These are phyloP conservation scores for Junonia oenone DNA, from an alignment of 2,888 invertebrate genomes.

Conservation along the genomic window DNA sequence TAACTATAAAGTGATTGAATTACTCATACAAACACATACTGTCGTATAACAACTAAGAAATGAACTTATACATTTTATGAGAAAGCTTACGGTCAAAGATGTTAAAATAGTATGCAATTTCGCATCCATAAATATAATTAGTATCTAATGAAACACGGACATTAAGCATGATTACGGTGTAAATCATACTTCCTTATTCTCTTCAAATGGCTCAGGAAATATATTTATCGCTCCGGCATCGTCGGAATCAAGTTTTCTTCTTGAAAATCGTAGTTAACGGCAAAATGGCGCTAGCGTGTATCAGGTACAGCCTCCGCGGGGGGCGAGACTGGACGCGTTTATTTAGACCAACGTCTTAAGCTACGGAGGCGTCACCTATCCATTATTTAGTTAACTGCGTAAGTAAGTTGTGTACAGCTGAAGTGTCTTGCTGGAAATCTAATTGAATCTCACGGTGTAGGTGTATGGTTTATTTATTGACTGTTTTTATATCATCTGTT, in stretches of 20 bases:
- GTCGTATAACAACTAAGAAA: too few species aligned
- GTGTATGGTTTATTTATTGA: too few species aligned
- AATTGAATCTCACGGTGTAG: not conserved
- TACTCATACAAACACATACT: too few species aligned
- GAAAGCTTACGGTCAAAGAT: not conserved
- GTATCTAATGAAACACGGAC: not conserved
- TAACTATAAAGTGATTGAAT: too few species aligned
- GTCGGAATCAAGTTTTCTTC: constrained; percentile 29
- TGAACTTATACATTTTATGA: too few species aligned
- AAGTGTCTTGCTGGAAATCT: not conserved
- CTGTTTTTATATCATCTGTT: too few species aligned
- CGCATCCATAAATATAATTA: not conserved
- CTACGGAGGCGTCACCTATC: constrained; percentile 12
- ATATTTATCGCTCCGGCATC: constrained; percentile 20
- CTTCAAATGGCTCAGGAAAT: constrained; percentile 22
- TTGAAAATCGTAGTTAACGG: constrained; percentile 28
- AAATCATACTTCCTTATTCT: constrained; percentile 9
- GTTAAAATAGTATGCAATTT: not conserved
- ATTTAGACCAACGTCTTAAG: constrained; percentile 23
- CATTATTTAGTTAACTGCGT: constrained; percentile 4
- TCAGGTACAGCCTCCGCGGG: constrained; percentile 21
- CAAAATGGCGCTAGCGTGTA: constrained; percentile 9
- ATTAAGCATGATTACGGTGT: constrained; percentile 1
- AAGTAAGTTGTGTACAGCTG: not conserved
- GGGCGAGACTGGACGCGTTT: constrained; percentile 18